These are phyloP conservation scores for Mola mola DNA, from an alignment of 2,113 vertebrate genomes.

Conservation along the genomic window DNA sequence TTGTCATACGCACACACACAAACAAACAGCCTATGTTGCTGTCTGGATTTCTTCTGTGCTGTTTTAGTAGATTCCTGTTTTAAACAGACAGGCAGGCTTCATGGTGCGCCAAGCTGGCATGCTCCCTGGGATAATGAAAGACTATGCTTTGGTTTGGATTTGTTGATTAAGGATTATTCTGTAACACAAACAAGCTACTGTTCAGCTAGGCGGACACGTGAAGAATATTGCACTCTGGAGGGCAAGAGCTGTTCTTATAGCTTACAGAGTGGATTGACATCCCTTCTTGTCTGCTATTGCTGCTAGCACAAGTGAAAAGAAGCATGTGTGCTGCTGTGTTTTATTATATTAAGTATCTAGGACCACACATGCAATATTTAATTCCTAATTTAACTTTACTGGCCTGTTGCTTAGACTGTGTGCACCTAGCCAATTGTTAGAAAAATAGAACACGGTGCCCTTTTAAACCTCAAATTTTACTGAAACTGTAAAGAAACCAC, in stretches of 20 bases:
- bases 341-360: background rate
- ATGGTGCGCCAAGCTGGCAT: conserved; percentile 68
- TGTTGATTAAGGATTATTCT: conserved; percentile 81
- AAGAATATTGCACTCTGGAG: conserved; percentile 17
- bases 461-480: background rate
- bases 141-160: conserved; percentile 70
- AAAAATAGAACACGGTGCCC: background rate
- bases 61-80: conserved; percentile 60
- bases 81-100: conserved; percentile 56
- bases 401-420: background rate
- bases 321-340: conserved; percentile 9
- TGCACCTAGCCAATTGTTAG: background rate
- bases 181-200: conserved; percentile 81
- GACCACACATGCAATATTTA: background rate
- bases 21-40: conserved; percentile 6
- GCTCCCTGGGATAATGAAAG: conserved; percentile 67
- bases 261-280: conserved; percentile 24
- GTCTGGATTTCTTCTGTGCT: conserved; percentile 27
- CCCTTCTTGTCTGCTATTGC: conserved; percentile 18
- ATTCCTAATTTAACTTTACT: conserved; percentile 10
- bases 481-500: background rate
- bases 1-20: conserved; percentile 1
- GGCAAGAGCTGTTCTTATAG: conserved; percentile 16
- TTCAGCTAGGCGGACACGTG: conserved; percentile 57
- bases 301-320: conserved; percentile 18